These are phyloP conservation scores for Pelusios castaneus DNA, from an alignment of 2,113 vertebrate genomes.

Conservation along the genomic window DNA sequence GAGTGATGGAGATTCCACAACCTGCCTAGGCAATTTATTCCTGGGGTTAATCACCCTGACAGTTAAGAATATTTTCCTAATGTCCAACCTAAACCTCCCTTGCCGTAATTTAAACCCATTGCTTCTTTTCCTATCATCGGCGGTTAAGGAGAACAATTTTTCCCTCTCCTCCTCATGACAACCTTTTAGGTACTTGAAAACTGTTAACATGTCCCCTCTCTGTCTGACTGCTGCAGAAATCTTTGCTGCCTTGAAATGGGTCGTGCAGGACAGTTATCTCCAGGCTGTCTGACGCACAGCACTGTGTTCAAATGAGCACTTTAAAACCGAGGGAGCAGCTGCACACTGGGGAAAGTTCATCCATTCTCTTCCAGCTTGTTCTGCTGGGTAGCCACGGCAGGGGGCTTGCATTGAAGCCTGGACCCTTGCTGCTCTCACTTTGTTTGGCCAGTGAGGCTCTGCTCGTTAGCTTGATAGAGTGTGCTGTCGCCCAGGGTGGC, in stretches of 20 bases:
- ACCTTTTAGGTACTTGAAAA: no score
- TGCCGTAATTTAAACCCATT: no score
- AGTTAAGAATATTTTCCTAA: no score
- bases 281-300: neutral
- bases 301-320: constrained; percentile 46
- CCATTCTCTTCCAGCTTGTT: constrained; percentile 43
- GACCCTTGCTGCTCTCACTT: constrained; percentile 42
- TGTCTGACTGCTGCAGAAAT: accelerated
- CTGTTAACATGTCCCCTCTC: no score
- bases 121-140: no score
- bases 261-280: accelerated
- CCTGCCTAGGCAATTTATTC: no score
- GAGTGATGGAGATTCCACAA: no score
- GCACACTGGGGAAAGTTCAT: constrained; percentile 45
- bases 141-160: no score
- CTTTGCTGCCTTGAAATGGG: accelerated
- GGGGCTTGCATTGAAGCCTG: neutral
- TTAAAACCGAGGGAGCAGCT: constrained; percentile 67
- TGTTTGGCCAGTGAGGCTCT: constrained; percentile 61
- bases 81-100: no score
- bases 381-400: neutral
- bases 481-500: constrained; percentile 56
- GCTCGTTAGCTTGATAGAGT: constrained; percentile 75
- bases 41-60: no score
- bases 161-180: no score